Percentiles rank a stretch among this genome's conserved stretches.
Evolutionary conservation across 2,797 vertebrate genomes (phyloP).

Genomic region (Ctenochaetus hawaiiensis): DNA sequence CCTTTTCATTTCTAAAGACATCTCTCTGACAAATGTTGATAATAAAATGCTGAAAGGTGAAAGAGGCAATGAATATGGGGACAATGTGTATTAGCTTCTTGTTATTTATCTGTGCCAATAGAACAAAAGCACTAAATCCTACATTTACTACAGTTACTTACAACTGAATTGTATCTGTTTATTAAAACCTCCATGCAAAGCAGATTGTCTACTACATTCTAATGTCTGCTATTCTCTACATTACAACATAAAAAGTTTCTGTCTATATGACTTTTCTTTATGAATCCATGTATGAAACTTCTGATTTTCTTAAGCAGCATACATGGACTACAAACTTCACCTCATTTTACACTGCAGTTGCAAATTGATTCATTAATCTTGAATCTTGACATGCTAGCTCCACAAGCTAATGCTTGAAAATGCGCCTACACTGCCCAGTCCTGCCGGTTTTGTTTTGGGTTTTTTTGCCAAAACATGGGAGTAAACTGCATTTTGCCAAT

Average conservation of each 20-base stretch:
- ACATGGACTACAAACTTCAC: no score
- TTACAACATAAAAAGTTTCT: no score
- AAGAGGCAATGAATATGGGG: background rate
- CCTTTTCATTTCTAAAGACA: background rate
- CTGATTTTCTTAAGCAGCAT: no score
- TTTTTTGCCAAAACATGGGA: background rate
- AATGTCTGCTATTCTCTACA: background rate
- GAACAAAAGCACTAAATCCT: background rate
- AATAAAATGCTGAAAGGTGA: background rate
- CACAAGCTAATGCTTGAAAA: conserved; percentile 8
- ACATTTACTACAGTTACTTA: background rate
- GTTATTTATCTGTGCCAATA: background rate
- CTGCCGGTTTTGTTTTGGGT: background rate
- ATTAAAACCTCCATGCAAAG: background rate
- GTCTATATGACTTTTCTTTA: no score
- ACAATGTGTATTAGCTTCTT: background rate
- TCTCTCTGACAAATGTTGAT: background rate
- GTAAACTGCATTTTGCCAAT: conserved; percentile 2
- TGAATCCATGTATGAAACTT: no score
- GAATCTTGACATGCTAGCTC: background rate
- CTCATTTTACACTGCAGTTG: no score
- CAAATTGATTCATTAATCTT: no score
- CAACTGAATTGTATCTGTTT: background rate
- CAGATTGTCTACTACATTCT: background rate
- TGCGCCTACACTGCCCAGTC: background rate